These are phyloP conservation scores for Lineus longissimus DNA, from an alignment of 1,140 invertebrate species.

Conservation along the genomic window DNA sequence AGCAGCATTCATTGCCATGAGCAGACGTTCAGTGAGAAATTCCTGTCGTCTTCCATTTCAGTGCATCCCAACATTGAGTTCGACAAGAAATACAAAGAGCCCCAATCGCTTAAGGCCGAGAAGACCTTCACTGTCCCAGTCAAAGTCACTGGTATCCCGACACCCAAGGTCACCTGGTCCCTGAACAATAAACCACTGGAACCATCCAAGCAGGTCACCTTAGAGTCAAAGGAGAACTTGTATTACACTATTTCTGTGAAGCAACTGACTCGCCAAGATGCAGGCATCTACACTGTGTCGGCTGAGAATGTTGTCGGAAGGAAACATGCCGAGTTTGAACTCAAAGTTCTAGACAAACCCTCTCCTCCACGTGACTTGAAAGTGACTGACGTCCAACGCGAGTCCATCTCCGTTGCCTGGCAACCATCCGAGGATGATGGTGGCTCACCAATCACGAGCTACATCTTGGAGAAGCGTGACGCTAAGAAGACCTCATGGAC, in stretches of 20 bases:
- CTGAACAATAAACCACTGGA: slow-evolving; percentile 28
- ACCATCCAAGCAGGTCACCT: slow-evolving; percentile 28
- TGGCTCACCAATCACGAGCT: slow-evolving; percentile 67
- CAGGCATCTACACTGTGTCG: slow-evolving; percentile 67
- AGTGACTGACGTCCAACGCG: slow-evolving; percentile 75
- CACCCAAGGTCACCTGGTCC: slow-evolving; percentile 71
- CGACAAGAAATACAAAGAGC: slow-evolving; percentile 40
- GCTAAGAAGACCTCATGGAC: not conserved
- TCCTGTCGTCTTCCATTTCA: slow-evolving; percentile 23
- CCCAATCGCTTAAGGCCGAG: slow-evolving; percentile 34
- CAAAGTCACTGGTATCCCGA: slow-evolving; percentile 77
- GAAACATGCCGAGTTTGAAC: slow-evolving; percentile 42
- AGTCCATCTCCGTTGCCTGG: slow-evolving; percentile 90
- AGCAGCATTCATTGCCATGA: not conserved
- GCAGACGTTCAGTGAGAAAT: too few species aligned
- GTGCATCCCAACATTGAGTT: slow-evolving; percentile 42
- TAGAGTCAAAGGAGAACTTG: slow-evolving; percentile 25
- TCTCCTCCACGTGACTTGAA: slow-evolving; percentile 79
- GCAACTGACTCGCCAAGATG: slow-evolving; percentile 75
- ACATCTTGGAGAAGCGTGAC: slow-evolving; percentile 73
- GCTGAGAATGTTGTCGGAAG: slow-evolving; percentile 45
- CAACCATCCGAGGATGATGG: slow-evolving; percentile 64
- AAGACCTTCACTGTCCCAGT: slow-evolving; percentile 54
- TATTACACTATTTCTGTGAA: slow-evolving; percentile 61
- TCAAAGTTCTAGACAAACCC: slow-evolving; percentile 65